phyloP scores from a whole-genome alignment of 2,797 vertebrate species.

The Graptemys geographica region DNA sequence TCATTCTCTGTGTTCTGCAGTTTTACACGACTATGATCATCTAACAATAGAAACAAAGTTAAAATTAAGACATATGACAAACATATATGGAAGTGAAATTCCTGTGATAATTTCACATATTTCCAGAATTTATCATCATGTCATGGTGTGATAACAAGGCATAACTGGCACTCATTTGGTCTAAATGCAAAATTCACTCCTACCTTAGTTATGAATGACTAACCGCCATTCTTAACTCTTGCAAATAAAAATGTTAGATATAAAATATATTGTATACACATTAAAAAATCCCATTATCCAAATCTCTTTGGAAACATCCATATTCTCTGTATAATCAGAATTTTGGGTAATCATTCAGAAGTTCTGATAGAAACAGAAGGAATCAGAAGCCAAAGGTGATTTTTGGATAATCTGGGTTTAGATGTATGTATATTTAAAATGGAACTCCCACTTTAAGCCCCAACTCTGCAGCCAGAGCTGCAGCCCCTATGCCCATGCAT shows the following conservation, averaged over 20 bases:
- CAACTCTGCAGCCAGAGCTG: not conserved
- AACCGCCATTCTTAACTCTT: too few relatives aligned
- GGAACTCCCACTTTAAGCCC: not conserved
- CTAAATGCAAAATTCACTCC: not conserved
- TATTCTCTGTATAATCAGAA: not conserved
- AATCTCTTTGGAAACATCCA: not conserved
- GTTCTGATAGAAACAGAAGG: not conserved
- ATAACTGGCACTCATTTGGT: not conserved
- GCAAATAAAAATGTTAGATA: too few relatives aligned
- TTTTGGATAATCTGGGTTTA: not conserved
- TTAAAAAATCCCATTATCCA: not conserved
- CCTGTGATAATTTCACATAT: not conserved
- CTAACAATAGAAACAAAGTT: slow-evolving; percentile 81
- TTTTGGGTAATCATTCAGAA: not conserved
- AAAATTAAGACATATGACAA: slow-evolving; percentile 13
- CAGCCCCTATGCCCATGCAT: not conserved
- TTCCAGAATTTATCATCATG: not conserved
- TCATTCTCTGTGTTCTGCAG: slow-evolving; percentile 94
- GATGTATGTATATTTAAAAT: too few relatives aligned
- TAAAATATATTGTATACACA: not conserved
- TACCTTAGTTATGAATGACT: not conserved
- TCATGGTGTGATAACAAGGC: accelerated
- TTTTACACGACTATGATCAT: slow-evolving; percentile 97
- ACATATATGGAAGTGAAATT: not conserved
- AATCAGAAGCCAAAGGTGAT: not conserved